Evolutionary conservation across 2,797 vertebrate genomes (phyloP), one percentile per base, ranked within the genome.

Genomic region (Rhinella marina): DNA sequence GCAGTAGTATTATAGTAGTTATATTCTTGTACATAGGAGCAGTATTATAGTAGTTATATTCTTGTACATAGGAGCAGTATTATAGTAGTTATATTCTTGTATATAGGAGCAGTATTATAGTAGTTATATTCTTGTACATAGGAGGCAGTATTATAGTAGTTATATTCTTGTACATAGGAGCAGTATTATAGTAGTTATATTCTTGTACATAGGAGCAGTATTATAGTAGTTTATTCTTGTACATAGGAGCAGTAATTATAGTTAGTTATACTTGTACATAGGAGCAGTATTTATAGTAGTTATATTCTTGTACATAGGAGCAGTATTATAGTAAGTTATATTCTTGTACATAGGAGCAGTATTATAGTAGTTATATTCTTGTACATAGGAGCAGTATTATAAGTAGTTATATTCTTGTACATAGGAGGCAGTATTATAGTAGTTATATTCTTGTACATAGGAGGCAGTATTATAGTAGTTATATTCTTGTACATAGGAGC

Each of bases 391-490:
- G 62, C 62, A 66, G 62, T 66, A 66, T n/a, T 66, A 66, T 66
- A 66, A 66, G 62, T n/a, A 66, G 62, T 66, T 48, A 48, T 50
- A 19, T n/a, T n/a, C 75, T 50, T 48, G 75, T 50, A 50, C 12
- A 48, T 50, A 66, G 41, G 10, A 21, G 41, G 41, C 27, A 54
- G 48, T 48, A 54, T 48, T 41, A 50, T 50, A 54, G 21, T 41
- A n/a, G 23, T 50, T 48, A n/a, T 48, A 54, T 50, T 77, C 75
- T 77, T n/a, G n/a, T 66, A 66, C 11, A 66, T 66, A 66, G 62
- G 62, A 25, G 62, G 62, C 62, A 66, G 62, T 66, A 66, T 66
- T 66, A 66, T 66, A 66, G 23, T 66, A 66, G 62, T 66, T 48
- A 48, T 50, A 41, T n/a, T n/a, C 41, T 21, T n/a, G 32, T 41